phyloP scores from a whole-genome alignment of 2,888 invertebrate genomes.

The Chesias legatella region DNA sequence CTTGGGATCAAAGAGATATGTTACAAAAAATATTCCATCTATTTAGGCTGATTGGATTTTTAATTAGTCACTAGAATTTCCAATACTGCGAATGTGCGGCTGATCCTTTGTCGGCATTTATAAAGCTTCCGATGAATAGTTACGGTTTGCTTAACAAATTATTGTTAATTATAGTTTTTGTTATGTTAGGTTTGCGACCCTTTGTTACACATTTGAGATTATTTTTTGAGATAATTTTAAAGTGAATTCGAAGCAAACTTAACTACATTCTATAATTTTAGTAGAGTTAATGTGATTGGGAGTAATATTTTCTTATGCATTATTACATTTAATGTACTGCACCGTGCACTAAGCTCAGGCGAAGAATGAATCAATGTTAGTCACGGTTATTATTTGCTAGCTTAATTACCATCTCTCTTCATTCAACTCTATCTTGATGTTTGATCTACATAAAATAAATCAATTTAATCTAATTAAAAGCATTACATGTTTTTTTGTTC shows the following conservation, averaged over 20 bases:
- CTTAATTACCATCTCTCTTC: constrained; percentile 67
- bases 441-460: constrained; percentile 73
- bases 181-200: constrained; percentile 39
- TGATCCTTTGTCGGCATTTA: constrained; percentile 51
- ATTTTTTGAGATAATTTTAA: constrained; percentile 23
- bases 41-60: constrained; percentile 19
- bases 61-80: constrained; percentile 25
- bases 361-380: constrained; percentile 36
- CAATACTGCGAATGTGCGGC: constrained; percentile 26
- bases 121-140: constrained; percentile 51
- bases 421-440: constrained; percentile 55
- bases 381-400: constrained; percentile 66
- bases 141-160: constrained; percentile 68
- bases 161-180: constrained; percentile 62
- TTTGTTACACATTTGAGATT: constrained; percentile 29
- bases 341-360: constrained; percentile 12
- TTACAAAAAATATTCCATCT: constrained; percentile 2
- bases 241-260: neutral
- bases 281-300: constrained; percentile 9
- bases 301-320: constrained; percentile 15
- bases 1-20: constrained; percentile 1
- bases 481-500: constrained; percentile 78
- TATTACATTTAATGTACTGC: neutral
- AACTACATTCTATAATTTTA: neutral
- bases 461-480: constrained; percentile 81